Evolutionary conservation across 2,797 vertebrate species (phyloP).

Genomic region (Chiroxiphia lanceolata): DNA sequence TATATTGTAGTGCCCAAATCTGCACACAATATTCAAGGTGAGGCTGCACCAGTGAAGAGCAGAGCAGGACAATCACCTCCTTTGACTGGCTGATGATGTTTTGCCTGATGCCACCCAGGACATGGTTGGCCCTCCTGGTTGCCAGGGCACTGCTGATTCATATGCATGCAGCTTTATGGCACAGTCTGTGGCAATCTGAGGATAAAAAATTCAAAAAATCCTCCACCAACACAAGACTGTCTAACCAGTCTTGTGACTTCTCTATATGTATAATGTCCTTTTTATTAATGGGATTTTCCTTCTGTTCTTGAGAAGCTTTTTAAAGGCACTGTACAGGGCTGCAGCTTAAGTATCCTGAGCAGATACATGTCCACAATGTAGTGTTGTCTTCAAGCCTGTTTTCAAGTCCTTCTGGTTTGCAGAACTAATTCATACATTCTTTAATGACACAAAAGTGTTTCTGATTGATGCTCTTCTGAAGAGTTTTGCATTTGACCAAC

Average conservation of each 20-base stretch:
- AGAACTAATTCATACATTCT: neutral
- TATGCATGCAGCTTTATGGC: neutral
- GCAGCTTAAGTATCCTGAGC: neutral
- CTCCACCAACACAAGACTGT: neutral
- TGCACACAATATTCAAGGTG: too few relatives aligned
- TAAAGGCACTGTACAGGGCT: neutral
- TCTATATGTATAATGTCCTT: neutral
- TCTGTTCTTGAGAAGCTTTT: neutral
- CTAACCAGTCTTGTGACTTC: neutral
- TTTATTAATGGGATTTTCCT: neutral
- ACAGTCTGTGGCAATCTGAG: neutral
- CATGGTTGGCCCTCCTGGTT: neutral
- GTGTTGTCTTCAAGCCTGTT: neutral
- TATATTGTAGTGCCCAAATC: too few relatives aligned
- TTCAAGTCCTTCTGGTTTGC: neutral
- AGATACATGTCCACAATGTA: neutral
- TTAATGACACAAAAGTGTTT: neutral
- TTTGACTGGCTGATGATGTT: neutral
- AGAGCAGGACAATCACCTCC: neutral
- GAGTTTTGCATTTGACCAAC: neutral
- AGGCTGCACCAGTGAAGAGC: neutral
- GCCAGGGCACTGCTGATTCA: too few relatives aligned
- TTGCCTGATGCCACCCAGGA: neutral
- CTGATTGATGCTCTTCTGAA: neutral
- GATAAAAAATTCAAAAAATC: rapidly evolving